Evolutionary conservation across 1,140 invertebrate genomes (phyloP).

Genomic region (Radopholus similis): DNA sequence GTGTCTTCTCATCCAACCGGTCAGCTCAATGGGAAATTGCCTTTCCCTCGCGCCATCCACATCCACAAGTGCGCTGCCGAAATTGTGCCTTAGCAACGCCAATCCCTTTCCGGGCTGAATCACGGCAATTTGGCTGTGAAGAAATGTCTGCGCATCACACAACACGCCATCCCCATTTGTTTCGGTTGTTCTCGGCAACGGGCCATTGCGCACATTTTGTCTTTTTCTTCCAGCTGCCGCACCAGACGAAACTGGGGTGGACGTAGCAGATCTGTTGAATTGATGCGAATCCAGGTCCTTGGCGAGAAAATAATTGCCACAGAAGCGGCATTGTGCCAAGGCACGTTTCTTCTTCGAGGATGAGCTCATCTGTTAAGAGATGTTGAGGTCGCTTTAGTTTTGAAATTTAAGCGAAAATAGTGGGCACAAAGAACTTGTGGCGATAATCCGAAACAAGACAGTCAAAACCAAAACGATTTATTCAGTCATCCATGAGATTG

Average conservation of each 20-base stretch:
- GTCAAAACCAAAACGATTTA: too few relatives aligned
- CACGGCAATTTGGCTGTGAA: neutral
- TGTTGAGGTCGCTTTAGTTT: too few relatives aligned
- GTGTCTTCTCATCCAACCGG: slow-evolving; percentile 5
- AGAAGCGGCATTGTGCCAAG: neutral
- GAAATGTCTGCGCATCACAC: neutral
- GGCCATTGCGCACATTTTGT: neutral
- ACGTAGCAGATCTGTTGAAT: neutral
- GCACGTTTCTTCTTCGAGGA: slow-evolving; percentile 3
- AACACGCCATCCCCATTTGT: neutral
- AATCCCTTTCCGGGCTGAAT: slow-evolving; percentile 6
- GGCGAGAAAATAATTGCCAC: slow-evolving; percentile 12
- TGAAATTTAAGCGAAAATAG: too few relatives aligned
- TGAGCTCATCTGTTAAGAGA: too few relatives aligned
- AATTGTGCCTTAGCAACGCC: neutral
- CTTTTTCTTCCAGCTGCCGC: too few relatives aligned
- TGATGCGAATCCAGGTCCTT: slow-evolving; percentile 13
- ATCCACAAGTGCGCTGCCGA: neutral
- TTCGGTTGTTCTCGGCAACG: neutral
- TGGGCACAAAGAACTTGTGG: too few relatives aligned
- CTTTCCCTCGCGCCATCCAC: neutral
- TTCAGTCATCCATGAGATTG: too few relatives aligned
- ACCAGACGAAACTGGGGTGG: neutral
- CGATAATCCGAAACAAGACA: too few relatives aligned
- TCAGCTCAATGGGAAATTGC: neutral